Evolutionary conservation across 1,140 invertebrate species (phyloP).

Genomic region (Saccostrea glomerata): DNA sequence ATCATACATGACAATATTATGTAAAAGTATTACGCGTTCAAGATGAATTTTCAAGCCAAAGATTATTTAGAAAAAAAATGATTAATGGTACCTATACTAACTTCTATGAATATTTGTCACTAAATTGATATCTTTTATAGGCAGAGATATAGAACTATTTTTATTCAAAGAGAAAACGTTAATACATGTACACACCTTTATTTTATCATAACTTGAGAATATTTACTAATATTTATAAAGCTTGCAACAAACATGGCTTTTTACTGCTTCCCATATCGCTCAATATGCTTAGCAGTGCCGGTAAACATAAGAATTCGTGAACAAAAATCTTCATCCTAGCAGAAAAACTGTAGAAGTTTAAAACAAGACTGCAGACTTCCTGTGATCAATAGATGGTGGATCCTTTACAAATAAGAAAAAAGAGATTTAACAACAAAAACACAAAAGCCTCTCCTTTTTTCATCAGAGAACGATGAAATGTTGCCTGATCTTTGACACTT

Average conservation of each 20-base stretch:
- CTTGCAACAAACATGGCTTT: not conserved
- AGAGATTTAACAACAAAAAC: not conserved
- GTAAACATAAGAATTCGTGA: not conserved
- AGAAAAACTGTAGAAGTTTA: not conserved
- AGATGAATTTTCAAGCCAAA: no score
- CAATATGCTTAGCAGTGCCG: not conserved
- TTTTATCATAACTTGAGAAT: not conserved
- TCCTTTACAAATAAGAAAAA: not conserved
- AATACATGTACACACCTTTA: not conserved
- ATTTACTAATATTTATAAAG: slow-evolving; percentile 19
- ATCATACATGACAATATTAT: no score
- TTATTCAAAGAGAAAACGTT: no score
- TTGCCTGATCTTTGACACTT: not conserved
- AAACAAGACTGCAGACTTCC: not conserved
- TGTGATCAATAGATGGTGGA: not conserved
- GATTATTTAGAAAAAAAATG: no score
- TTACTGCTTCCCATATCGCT: not conserved
- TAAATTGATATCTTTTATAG: no score
- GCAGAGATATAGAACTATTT: no score
- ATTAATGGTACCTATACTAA: no score
- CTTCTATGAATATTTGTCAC: no score
- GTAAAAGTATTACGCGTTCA: no score
- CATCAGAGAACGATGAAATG: not conserved
- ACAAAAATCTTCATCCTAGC: not conserved
- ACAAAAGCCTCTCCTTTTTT: not conserved